Base-by-base conservation (phyloP, 1,140 invertebrate species). In the Drosophila serrata region DNA sequence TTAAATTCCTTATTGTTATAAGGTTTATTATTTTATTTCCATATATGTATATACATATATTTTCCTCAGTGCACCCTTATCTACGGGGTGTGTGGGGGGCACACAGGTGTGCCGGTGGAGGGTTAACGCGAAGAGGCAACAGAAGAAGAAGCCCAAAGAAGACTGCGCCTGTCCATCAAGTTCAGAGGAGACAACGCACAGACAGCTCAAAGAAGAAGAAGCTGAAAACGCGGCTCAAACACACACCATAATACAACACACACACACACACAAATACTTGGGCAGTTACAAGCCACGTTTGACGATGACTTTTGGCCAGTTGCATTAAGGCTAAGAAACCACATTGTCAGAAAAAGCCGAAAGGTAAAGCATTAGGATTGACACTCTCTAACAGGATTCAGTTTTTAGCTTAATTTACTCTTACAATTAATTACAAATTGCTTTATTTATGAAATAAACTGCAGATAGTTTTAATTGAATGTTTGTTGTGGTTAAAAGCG, bases 131-230 rank as follows among this genome's bases (percentile, higher is more conserved):
- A 24, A 33, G 43, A 43, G 17, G 15, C 3, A 45, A 5, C 15
- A 37, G 15, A 19, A 53, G 15, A 19, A 53, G 33, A 17, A 39
- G 56, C n/a, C 7, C 13, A 40, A 58, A 75, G 49, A 75, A 58
- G 45, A 67, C 65, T 55, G 49, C 43, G 45, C 40, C 81, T 79
- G 81, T 82, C 81, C 73, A 49, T 82, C 80, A 81, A 68, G 49
- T 60, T 76, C 51, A 55, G 45, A 40, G 48, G 48, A 62, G 60
- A 62, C 60, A 40, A 62, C 60, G 46, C 60, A 62, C 60, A 62
- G 60, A 62, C 60, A 51, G 59, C 45, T 39, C 33, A 6, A 31
- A 63, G 19, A 49, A 63, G 19, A 49, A 63, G 19, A 33, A 22
- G 24, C 17, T 0, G n/a, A 46, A 45, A 43, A 65, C 19, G 9